Evolutionary conservation across 2,888 invertebrate species (phyloP).

Genomic region (Digitonthophagus gazella): DNA sequence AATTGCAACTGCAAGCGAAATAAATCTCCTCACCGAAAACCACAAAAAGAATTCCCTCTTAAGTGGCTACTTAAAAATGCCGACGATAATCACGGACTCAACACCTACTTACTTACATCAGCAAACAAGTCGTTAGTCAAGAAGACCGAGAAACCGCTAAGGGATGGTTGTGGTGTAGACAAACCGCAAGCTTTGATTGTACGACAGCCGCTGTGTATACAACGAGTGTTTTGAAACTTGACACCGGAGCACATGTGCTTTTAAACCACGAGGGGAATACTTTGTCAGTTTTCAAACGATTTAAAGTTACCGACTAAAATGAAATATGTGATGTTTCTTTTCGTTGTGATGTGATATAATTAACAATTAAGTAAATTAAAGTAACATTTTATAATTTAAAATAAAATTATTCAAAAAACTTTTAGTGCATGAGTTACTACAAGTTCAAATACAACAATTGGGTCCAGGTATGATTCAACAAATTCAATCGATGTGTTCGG

Average conservation of each 20-base stretch:
- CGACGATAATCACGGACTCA: background rate
- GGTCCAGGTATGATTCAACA: conserved; percentile 83
- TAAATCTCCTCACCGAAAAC: too few relatives aligned
- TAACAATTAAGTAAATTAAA: too few relatives aligned
- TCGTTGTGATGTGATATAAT: too few relatives aligned
- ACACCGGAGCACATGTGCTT: background rate
- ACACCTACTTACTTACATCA: background rate
- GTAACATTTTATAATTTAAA: too few relatives aligned
- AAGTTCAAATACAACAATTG: too few relatives aligned
- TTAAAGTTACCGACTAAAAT: too few relatives aligned
- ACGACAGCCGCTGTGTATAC: background rate
- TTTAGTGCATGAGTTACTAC: too few relatives aligned
- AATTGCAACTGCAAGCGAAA: too few relatives aligned
- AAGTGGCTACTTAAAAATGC: background rate
- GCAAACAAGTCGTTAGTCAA: background rate
- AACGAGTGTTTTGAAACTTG: background rate
- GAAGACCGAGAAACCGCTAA: background rate
- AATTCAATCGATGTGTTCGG: conserved; percentile 81
- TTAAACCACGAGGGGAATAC: background rate
- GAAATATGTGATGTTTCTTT: too few relatives aligned
- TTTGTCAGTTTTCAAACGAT: too few relatives aligned
- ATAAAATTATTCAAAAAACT: too few relatives aligned
- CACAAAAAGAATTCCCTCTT: too few relatives aligned
- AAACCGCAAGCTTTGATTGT: background rate
- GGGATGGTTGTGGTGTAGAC: background rate